Evolutionary conservation across 1,140 invertebrate genomes (phyloP).

Genomic region (Orius laevigatus): DNA sequence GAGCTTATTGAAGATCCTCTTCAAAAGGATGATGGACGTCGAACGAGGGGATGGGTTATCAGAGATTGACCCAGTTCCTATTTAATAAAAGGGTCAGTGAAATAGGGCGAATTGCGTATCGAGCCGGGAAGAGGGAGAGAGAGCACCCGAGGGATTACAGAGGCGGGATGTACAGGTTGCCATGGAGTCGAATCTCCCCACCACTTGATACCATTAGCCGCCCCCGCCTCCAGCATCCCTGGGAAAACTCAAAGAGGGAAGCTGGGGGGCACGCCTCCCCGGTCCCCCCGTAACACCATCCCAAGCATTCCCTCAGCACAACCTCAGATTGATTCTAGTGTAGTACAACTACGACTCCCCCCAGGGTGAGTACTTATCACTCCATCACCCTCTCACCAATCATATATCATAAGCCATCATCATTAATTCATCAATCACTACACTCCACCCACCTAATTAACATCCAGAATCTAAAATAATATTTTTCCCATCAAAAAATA

Average conservation of each 20-base stretch:
- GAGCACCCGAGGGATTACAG: no score
- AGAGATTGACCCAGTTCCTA: no score
- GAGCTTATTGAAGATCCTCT: no score
- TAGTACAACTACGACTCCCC: neutral
- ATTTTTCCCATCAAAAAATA: no score
- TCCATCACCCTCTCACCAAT: neutral
- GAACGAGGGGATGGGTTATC: no score
- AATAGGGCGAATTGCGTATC: conserved; percentile 7
- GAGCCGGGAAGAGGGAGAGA: neutral
- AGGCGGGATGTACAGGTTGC: conserved; percentile 3
- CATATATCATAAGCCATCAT: neutral
- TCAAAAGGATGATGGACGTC: no score
- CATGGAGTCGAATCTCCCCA: neutral
- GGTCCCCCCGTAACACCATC: neutral
- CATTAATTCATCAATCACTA: no score
- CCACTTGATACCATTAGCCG: conserved; percentile 6
- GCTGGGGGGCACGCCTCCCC: neutral
- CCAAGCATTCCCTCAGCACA: neutral
- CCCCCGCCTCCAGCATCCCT: neutral
- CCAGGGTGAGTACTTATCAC: neutral
- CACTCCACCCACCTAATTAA: no score
- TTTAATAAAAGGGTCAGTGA: conserved; percentile 2
- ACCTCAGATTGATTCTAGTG: neutral
- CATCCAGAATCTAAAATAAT: no score
- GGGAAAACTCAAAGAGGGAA: no score